These are phyloP conservation scores for Cancer borealis DNA, from an alignment of 2,888 invertebrate species.

Conservation along the genomic window DNA sequence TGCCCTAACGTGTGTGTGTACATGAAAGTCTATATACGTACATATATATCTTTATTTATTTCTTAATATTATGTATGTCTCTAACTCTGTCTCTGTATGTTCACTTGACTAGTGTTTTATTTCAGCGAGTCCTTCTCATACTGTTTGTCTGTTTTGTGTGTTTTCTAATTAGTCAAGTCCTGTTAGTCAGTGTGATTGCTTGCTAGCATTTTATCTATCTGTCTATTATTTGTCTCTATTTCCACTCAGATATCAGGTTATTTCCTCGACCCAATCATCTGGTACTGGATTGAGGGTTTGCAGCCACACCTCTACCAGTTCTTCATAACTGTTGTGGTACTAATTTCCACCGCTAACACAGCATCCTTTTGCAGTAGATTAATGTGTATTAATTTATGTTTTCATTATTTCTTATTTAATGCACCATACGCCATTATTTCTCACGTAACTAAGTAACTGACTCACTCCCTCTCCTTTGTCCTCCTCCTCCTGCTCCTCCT, in stretches of 20 bases:
- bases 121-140: background rate
- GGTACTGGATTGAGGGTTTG: conserved; percentile 93
- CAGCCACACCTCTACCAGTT: conserved; percentile 86
- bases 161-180: background rate
- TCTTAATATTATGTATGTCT: too few relatives aligned
- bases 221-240: background rate
- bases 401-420: too few relatives aligned
- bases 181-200: too few relatives aligned
- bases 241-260: conserved; percentile 88
- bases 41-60: background rate
- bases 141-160: background rate
- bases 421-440: too few relatives aligned
- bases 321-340: conserved; percentile 85
- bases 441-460: too few relatives aligned
- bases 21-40: background rate
- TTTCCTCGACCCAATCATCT: conserved; percentile 89
- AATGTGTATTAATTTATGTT: too few relatives aligned
- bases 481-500: background rate
- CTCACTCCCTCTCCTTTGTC: background rate
- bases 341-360: conserved; percentile 90
- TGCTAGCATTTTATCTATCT: background rate
- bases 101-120: background rate
- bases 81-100: background rate
- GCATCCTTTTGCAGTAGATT: conserved; percentile 90
- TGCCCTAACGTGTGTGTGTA: conserved; percentile 83